Evolutionary conservation across 2,113 vertebrate species (phyloP).

Genomic region (Sapayoa aenigma): DNA sequence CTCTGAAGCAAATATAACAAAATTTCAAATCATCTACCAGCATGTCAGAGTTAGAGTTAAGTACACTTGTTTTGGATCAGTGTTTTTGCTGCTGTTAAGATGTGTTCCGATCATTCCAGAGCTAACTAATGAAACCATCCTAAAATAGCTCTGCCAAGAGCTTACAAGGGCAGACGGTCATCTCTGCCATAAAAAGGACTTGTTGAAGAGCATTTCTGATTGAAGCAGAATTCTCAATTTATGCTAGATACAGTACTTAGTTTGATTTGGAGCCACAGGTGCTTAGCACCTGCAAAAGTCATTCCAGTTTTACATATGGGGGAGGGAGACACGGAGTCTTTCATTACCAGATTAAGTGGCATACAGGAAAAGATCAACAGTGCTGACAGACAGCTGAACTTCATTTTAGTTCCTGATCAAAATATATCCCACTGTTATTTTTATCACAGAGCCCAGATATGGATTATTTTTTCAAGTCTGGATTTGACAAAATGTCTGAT

Average conservation of each 20-base stretch:
- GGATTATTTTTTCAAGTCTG: slow-evolving; percentile 19
- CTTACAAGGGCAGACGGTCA: slow-evolving; percentile 53
- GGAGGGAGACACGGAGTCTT: background rate
- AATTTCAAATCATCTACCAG: background rate
- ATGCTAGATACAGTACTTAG: background rate
- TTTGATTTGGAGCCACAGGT: slow-evolving; percentile 15
- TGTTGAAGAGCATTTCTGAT: background rate
- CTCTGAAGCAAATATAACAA: background rate
- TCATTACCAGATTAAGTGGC: slow-evolving; percentile 39
- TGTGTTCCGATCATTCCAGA: slow-evolving; percentile 36
- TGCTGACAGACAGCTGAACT: slow-evolving; percentile 30
- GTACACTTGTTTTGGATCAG: background rate
- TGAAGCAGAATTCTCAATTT: background rate
- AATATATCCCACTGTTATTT: slow-evolving; percentile 31
- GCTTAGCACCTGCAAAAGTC: background rate
- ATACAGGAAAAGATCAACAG: slow-evolving; percentile 48
- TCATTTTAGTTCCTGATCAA: background rate
- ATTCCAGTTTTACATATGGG: background rate
- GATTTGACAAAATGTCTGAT: background rate
- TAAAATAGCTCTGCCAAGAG: slow-evolving; percentile 54
- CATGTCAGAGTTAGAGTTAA: background rate
- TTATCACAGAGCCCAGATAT: slow-evolving; percentile 24
- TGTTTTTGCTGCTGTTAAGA: slow-evolving; percentile 10
- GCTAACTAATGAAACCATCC: slow-evolving; percentile 42
- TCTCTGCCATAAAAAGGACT: background rate